Evolutionary conservation across 2,113 vertebrate species (phyloP).

Genomic region (Pithys albifrons): DNA sequence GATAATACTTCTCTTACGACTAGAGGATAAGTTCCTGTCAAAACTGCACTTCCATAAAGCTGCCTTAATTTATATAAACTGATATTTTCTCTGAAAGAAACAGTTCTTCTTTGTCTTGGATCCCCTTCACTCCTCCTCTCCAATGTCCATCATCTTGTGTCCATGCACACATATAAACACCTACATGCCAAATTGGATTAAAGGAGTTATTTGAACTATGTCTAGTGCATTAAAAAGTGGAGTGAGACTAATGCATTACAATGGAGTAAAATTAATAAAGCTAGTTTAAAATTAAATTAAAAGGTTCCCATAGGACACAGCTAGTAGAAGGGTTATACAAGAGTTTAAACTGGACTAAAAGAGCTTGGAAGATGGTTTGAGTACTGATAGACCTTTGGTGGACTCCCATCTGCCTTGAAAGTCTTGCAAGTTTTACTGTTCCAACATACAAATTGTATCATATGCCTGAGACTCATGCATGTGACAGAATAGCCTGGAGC

Average conservation of each 20-base stretch:
- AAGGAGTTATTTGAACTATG: not conserved
- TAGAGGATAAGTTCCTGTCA: too few species aligned
- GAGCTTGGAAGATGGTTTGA: not conserved
- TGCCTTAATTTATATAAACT: too few species aligned
- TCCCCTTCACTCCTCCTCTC: not conserved
- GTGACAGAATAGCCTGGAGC: not conserved
- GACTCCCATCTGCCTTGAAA: not conserved
- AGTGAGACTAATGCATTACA: not conserved
- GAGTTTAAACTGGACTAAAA: not conserved
- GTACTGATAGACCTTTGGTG: not conserved
- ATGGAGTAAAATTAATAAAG: not conserved
- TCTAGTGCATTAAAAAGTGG: not conserved
- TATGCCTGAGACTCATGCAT: not conserved
- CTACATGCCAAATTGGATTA: not conserved
- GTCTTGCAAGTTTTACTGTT: not conserved
- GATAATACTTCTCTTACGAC: too few species aligned
- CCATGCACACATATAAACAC: accelerated
- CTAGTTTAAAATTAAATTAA: not conserved
- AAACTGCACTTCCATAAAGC: too few species aligned
- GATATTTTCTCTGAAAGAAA: not conserved
- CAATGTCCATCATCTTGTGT: not conserved
- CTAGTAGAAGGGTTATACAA: not conserved
- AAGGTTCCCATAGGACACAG: not conserved
- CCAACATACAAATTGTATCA: not conserved
- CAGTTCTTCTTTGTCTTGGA: not conserved